Conservation (phyloP, 30 jellyfish, hydroid and myxozoan species). For the Aurelia coerulea region DNA sequence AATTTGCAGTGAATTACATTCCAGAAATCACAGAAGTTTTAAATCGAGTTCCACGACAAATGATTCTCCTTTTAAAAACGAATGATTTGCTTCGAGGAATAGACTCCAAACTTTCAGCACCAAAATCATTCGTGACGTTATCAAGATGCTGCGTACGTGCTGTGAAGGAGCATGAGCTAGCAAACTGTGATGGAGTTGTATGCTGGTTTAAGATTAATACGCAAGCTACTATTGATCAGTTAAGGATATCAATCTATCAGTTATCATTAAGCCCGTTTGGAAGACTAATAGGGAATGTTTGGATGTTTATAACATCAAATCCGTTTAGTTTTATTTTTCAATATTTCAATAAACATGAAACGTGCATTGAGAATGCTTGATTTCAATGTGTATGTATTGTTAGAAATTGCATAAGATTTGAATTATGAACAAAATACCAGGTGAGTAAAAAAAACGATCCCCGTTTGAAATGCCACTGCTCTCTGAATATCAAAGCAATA, state of each 20-base stretch:
- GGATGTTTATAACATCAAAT: not conserved
- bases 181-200: constrained; percentile 32
- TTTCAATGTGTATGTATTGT: not conserved
- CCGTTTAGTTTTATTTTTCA: constrained; percentile 19
- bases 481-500: too few species aligned
- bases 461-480: too few species aligned
- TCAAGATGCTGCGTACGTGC: constrained; percentile 91
- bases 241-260: constrained; percentile 60
- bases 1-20: constrained; percentile 69
- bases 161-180: constrained; percentile 60
- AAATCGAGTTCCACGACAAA: constrained; percentile 86
- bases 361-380: not conserved
- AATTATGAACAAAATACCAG: too few species aligned
- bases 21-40: constrained; percentile 86
- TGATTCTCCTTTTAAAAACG: constrained; percentile 89
- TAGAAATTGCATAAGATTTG: too few species aligned
- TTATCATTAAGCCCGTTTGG: constrained; percentile 23
- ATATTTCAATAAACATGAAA: not conserved
- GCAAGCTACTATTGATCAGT: constrained; percentile 51
- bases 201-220: constrained; percentile 24
- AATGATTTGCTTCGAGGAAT: constrained; percentile 92
- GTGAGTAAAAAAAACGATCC: too few species aligned
- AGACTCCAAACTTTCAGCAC: constrained; percentile 76
- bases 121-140: constrained; percentile 79
- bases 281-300: not conserved